Percentiles rank a stretch among this genome's conserved stretches.
Conservation (phyloP, 2,888 invertebrate genomes). For the Cremastobaeus sp. region DNA sequence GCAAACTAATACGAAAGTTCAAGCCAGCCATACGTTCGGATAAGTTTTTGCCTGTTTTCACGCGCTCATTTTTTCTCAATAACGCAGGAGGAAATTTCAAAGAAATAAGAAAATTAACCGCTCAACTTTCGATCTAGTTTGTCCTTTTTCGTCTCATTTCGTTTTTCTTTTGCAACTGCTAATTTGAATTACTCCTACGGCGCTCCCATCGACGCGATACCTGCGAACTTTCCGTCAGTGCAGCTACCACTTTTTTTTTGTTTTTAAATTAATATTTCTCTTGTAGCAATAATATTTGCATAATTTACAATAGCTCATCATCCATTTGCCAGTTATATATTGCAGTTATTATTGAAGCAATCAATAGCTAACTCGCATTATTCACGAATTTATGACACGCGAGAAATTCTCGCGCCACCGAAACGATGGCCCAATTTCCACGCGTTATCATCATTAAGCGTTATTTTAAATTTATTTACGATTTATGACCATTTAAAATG, state of each 20-base stretch:
- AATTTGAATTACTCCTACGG: too few relatives aligned
- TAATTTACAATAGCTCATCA: too few relatives aligned
- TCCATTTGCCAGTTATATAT: too few relatives aligned
- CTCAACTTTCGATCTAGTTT: too few relatives aligned
- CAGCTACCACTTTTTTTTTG: too few relatives aligned
- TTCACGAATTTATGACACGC: not conserved
- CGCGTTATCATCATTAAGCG: not conserved
- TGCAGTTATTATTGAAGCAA: too few relatives aligned
- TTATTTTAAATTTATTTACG: conserved; percentile 20
- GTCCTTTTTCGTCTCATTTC: not conserved
- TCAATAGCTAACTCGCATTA: too few relatives aligned
- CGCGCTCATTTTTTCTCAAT: conserved; percentile 34
- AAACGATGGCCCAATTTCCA: not conserved
- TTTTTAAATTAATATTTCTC: too few relatives aligned
- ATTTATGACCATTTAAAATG: conserved; percentile 28
- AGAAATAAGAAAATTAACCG: conserved; percentile 14
- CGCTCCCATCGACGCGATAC: too few relatives aligned
- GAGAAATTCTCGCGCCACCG: not conserved
- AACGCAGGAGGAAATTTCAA: conserved; percentile 18
- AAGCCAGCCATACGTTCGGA: conserved; percentile 28
- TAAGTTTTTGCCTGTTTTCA: conserved; percentile 45
- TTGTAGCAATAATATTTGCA: too few relatives aligned
- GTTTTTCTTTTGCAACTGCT: not conserved
- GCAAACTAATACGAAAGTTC: conserved; percentile 37
- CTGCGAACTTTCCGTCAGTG: too few relatives aligned